These are phyloP conservation scores for Heliconius hewitsoni DNA, from an alignment of 1,140 invertebrate genomes.

Conservation along the genomic window DNA sequence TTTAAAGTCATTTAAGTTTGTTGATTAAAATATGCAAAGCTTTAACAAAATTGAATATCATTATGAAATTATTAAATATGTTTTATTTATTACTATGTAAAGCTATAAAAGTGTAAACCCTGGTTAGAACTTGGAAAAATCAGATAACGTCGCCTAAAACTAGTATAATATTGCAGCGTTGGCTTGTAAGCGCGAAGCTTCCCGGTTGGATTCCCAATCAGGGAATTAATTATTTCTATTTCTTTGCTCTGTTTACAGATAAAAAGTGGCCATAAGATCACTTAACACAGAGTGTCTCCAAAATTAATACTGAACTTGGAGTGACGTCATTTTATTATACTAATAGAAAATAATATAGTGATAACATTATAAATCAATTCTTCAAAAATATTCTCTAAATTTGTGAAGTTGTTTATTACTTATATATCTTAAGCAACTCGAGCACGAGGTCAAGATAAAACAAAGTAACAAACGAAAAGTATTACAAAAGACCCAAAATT, in stretches of 20 bases:
- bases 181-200: too few species aligned
- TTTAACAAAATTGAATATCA: conserved; percentile 33
- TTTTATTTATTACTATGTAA: conserved; percentile 11
- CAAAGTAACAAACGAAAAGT: conserved; percentile 30
- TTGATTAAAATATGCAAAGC: conserved; percentile 41
- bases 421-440: neutral
- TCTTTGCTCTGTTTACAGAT: too few species aligned
- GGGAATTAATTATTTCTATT: too few species aligned
- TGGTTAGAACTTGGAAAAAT: neutral
- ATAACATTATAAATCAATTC: neutral
- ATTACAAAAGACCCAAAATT: conserved; percentile 31
- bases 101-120: neutral
- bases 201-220: too few species aligned
- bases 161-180: too few species aligned
- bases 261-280: too few species aligned
- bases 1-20: conserved; percentile 40
- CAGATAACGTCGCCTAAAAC: neutral
- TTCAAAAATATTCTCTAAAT: too few species aligned
- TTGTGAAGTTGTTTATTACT: neutral
- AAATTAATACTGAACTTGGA: too few species aligned
- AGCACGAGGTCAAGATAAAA: conserved; percentile 24
- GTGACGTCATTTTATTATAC: too few species aligned
- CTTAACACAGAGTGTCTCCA: too few species aligned
- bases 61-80: conserved; percentile 24
- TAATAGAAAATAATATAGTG: too few species aligned